Conservation (phyloP, 2,797 vertebrate genomes). For the Pteropus rufus region DNA sequence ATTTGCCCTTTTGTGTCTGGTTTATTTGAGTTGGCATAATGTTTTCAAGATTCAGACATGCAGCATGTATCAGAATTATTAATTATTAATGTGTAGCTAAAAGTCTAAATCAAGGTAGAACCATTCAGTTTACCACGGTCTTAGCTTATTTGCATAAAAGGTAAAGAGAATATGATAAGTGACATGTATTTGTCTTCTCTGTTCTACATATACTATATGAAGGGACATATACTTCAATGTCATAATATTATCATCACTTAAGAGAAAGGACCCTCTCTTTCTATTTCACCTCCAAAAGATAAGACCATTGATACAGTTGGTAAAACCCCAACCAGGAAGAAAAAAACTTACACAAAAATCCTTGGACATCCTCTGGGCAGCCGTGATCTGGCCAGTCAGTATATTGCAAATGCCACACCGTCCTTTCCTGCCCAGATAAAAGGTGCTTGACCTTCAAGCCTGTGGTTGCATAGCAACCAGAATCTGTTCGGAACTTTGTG, state of each 20-base stretch:
- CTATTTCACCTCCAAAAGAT: not conserved
- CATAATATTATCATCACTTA: not conserved
- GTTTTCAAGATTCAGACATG: not conserved
- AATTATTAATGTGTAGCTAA: not conserved
- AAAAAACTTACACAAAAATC: slow-evolving; percentile 92
- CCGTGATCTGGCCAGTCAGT: slow-evolving; percentile 98
- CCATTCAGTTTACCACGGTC: not conserved
- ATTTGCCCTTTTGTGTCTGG: not conserved
- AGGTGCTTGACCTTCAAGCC: slow-evolving; percentile 98
- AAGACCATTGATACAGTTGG: not conserved
- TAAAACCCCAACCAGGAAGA: not conserved
- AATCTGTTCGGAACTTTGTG: slow-evolving; percentile 98
- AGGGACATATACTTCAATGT: not conserved
- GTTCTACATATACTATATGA: not conserved
- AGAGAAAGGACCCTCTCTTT: not conserved
- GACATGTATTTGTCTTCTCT: not conserved
- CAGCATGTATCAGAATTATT: not conserved
- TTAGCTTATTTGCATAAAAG: not conserved
- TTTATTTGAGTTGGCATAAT: not conserved
- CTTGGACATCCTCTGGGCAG: slow-evolving; percentile 95
- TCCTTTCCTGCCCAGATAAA: slow-evolving; percentile 95
- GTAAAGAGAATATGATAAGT: not conserved
- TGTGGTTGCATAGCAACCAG: slow-evolving; percentile 96
- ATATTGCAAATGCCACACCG: slow-evolving; percentile 98
- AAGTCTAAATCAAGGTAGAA: not conserved